Evolutionary conservation across 2,797 vertebrate genomes (phyloP).

Genomic region (Enteromius fasciolatus): DNA sequence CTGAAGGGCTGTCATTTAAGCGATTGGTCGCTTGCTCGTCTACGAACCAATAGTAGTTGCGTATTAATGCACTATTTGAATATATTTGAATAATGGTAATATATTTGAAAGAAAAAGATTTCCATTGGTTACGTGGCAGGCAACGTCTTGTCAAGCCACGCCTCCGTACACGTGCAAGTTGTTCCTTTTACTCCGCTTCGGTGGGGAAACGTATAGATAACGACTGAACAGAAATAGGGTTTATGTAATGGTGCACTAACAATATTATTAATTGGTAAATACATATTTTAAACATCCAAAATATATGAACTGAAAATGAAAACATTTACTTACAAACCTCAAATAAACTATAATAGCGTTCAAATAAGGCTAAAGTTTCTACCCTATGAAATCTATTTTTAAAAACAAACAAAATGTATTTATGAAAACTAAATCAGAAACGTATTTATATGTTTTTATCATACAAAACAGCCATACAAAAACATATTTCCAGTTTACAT

Average conservation of each 20-base stretch:
- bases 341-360: background rate
- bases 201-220: slow-evolving; percentile 1
- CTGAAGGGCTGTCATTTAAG: slow-evolving; percentile 76
- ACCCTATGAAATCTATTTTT: background rate
- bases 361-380: too few relatives aligned
- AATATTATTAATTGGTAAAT: too few relatives aligned
- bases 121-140: slow-evolving; percentile 67
- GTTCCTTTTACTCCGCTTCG: slow-evolving; percentile 56
- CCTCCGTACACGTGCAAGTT: slow-evolving; percentile 83
- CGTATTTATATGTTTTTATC: background rate
- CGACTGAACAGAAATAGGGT: background rate
- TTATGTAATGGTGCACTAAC: background rate
- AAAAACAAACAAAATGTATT: background rate
- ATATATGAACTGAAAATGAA: background rate
- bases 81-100: slow-evolving; percentile 62
- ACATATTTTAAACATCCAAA: background rate
- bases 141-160: slow-evolving; percentile 55
- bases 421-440: background rate
- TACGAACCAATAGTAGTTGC: slow-evolving; percentile 61
- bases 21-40: slow-evolving; percentile 68
- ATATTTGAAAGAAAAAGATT: slow-evolving; percentile 50
- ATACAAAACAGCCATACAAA: background rate
- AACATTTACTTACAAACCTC: background rate
- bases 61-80: slow-evolving; percentile 36
- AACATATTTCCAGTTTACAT: background rate